A percentile compares a stretch with the other conserved stretches of the same genome.
Evolutionary conservation across 2,797 vertebrate species (phyloP).

Genomic region (Cheracebus regulus): DNA sequence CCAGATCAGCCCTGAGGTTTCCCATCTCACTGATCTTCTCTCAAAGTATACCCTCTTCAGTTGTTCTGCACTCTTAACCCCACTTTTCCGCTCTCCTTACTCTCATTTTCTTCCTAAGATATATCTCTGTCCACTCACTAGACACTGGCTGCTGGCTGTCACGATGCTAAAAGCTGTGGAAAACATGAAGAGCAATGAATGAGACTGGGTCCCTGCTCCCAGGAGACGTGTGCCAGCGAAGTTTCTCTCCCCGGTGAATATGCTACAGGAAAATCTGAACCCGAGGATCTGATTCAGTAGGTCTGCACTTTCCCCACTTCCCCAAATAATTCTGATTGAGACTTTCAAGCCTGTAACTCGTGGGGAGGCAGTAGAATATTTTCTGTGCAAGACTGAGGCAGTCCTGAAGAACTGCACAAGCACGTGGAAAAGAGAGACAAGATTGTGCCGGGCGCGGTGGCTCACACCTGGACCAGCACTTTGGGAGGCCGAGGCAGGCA

Average conservation of each 20-base stretch:
- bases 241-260: not conserved
- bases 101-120: not conserved
- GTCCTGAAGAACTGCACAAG: not conserved
- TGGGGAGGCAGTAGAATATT: not conserved
- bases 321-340: not conserved
- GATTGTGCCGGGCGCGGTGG: accelerated
- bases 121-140: not conserved
- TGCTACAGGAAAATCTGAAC: accelerated
- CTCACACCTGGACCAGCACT: not conserved
- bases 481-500: not conserved
- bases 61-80: not conserved
- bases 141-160: accelerated
- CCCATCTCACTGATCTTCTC: not conserved
- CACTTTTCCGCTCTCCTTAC: not conserved
- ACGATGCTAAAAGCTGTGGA: accelerated
- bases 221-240: accelerated
- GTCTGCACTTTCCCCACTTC: not conserved
- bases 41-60: not conserved
- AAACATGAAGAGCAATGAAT: accelerated
- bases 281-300: accelerated
- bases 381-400: not conserved
- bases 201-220: not conserved
- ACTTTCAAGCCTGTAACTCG: not conserved
- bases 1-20: not conserved
- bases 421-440: not conserved